Evolutionary conservation across 2,888 invertebrate genomes (phyloP), one percentile per base, ranked within the genome.

Genomic region (Erynnis tages): DNA sequence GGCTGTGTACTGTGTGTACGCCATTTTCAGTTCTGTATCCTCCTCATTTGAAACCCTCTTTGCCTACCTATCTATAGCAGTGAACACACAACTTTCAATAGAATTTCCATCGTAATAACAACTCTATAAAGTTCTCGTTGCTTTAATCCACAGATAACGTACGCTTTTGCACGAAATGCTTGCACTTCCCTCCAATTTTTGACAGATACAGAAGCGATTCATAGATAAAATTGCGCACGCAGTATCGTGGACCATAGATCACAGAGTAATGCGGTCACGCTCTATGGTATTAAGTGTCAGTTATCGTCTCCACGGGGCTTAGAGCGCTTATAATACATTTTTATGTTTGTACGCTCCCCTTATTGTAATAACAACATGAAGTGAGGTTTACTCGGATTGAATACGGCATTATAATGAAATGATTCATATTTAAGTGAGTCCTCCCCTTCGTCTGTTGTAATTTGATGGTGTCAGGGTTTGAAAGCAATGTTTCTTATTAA

Each of bases 351-450:
- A 66, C 67, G 71, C 76, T 79, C 88, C 85, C 87, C 86, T 83
- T 62, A 57, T 65, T 79, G 79, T 77, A 84, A 85, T 82, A 85
- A 79, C 78, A 82, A 79, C 82, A 82, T 83, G 82, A 81, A 87
- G 86, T 85, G 82, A 86, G 86, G 82, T 85, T 85, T 85, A 82
- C 82, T 80, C 76, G 87, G 85, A 89, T 89, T 89, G 86, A 89
- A 88, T 87, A 86, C 79, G 83, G 87, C 68, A 88, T 89, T 89
- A 89, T 89, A 89, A 89, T 88, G 88, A 88, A 89, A 88, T 89
- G 88, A 89, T 89, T 88, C 89, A 89, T 89, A 89, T 89, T 88
- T 88, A 89, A 89, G 87, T 89, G 86, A 88, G 87, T 88, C 73
- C 79, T 82, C 85, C 88, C 87, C 85, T 73, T 72, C 72, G 69